Base-by-base conservation (phyloP, 2,888 invertebrate species). In the Oxyscelio sp. region DNA sequence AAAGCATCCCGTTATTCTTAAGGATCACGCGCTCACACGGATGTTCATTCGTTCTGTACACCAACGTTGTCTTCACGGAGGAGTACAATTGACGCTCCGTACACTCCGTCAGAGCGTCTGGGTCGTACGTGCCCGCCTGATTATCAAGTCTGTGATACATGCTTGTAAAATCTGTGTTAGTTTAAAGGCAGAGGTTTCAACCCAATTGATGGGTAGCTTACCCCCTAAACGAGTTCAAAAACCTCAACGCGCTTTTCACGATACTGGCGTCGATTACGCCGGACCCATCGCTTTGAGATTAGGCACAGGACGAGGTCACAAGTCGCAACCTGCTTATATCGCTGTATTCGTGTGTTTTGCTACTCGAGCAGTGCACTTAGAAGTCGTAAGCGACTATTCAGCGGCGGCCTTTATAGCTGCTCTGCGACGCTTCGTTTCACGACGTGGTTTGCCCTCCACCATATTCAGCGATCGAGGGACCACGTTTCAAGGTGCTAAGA, bases 151-250 rank as follows among this genome's bases (percentile, higher is more conserved):
- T n/a, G n/a, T n/a, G n/a, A n/a, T n/a, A n/a, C n/a, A n/a, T n/a
- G n/a, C n/a, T n/a, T n/a, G n/a, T n/a, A n/a, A n/a, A n/a, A n/a
- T n/a, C n/a, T n/a, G n/a, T n/a, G n/a, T n/a, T n/a, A n/a, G n/a
- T n/a, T n/a, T n/a, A n/a, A n/a, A n/a, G n/a, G n/a, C n/a, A n/a
- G n/a, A n/a, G n/a, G n/a, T 58, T 8, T 6, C 61, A 2, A 40
- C 17, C 3, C 84, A 65, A 21, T 11, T 84, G 9, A 83, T 83
- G 77, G 78, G 66, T 13, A 38, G 40, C 40, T 65, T 79, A 5
- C 83, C 78, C 3, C 19, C 56, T n/a, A 17, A 27, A 4, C 59
- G 84, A 4, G 56, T 84, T 19, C 56, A 24, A 15, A 61, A 59
- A 1, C 38, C 65, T 9, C 31, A 56, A 56, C 71, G 52, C 1